A percentile compares a stretch with the other conserved stretches of the same genome.
These are phyloP conservation scores for Drosophila lowei DNA, from an alignment of 1,140 invertebrate species.

Conservation along the genomic window DNA sequence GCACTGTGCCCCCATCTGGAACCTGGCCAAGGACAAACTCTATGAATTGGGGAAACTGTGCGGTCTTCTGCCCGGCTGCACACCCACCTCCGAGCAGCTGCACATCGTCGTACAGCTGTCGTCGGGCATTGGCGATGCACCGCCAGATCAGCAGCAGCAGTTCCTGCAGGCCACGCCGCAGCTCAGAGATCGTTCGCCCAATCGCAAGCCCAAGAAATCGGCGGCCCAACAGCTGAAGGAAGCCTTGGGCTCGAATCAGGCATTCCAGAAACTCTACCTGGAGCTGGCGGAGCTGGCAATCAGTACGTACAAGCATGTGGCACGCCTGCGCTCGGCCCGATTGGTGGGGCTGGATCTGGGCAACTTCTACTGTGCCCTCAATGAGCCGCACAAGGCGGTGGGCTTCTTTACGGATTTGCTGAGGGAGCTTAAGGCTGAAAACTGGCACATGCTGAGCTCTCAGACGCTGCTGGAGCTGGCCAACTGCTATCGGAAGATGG, in stretches of 20 bases:
- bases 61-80: slow-evolving; percentile 94
- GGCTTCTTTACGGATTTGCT: slow-evolving; percentile 94
- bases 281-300: slow-evolving; percentile 97
- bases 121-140: slow-evolving; percentile 92
- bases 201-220: slow-evolving; percentile 83
- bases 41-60: slow-evolving; percentile 94
- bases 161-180: slow-evolving; percentile 74
- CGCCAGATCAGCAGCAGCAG: slow-evolving; percentile 59
- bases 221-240: slow-evolving; percentile 94
- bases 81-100: slow-evolving; percentile 92
- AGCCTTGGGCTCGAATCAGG: slow-evolving; percentile 93
- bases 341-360: slow-evolving; percentile 95
- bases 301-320: slow-evolving; percentile 98
- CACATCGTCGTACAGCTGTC: slow-evolving; percentile 95
- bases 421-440: slow-evolving; percentile 93
- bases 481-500: slow-evolving; percentile 91
- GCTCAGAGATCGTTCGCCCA: slow-evolving; percentile 75
- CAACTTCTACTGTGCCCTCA: slow-evolving; percentile 93
- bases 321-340: slow-evolving; percentile 92
- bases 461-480: slow-evolving; percentile 93
- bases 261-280: slow-evolving; percentile 95
- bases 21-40: slow-evolving; percentile 96
- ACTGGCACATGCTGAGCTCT: slow-evolving; percentile 92
- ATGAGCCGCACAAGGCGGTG: slow-evolving; percentile 93
- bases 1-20: slow-evolving; percentile 95